phyloP scores from a whole-genome alignment of 2,113 vertebrate genomes.

The Eolophus roseicapilla region DNA sequence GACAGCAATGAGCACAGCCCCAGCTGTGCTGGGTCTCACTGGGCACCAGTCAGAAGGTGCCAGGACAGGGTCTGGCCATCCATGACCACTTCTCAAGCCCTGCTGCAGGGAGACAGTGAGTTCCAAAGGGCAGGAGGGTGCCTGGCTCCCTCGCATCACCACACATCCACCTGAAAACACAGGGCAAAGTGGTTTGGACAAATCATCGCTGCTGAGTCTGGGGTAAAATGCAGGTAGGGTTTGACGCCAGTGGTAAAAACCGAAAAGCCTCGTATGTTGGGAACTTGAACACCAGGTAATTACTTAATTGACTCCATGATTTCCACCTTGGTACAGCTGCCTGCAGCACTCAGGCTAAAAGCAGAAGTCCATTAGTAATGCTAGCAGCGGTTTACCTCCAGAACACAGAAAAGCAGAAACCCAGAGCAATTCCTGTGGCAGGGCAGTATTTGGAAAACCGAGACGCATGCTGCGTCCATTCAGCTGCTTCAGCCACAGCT shows the following conservation, averaged over 20 bases:
- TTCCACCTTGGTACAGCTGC: background rate
- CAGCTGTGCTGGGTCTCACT: background rate
- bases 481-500: background rate
- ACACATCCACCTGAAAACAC: accelerated
- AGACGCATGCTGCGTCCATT: background rate
- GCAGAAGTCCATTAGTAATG: background rate
- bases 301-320: background rate
- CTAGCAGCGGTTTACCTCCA: background rate
- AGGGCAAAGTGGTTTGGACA: background rate
- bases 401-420: background rate
- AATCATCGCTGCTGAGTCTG: background rate
- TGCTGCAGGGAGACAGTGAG: background rate
- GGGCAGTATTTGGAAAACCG: background rate
- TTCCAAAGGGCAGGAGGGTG: background rate
- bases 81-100: background rate
- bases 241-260: background rate
- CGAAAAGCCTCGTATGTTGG: background rate
- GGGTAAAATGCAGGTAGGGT: background rate
- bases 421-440: accelerated
- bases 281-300: slow-evolving; percentile 6
- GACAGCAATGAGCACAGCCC: background rate
- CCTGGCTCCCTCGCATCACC: accelerated
- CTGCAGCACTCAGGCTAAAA: slow-evolving; percentile 12
- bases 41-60: background rate
- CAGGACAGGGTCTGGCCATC: background rate